Evolutionary conservation across 2,888 invertebrate species (phyloP).

Genomic region (Digitonthophagus gazella): DNA sequence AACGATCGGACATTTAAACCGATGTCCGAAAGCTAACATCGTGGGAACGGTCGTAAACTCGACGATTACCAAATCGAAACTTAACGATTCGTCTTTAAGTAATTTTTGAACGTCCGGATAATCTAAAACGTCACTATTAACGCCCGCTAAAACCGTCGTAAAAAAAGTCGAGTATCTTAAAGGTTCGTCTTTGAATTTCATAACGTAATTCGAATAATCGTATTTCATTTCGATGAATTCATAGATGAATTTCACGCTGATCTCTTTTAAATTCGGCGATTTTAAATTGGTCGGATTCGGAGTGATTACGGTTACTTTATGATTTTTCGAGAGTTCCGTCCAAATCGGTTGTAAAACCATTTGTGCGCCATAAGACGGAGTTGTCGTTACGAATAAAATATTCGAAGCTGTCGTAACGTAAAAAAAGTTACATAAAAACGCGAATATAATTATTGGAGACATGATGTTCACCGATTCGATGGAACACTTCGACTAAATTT

Average conservation of each 20-base stretch:
- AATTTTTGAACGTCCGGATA: slow-evolving; percentile 25
- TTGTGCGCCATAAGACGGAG: slow-evolving; percentile 38
- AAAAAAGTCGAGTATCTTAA: slow-evolving; percentile 3
- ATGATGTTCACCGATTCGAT: too few species aligned
- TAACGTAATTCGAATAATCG: not conserved
- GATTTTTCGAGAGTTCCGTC: slow-evolving; percentile 34
- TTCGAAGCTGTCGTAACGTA: slow-evolving; percentile 30
- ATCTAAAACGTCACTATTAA: slow-evolving; percentile 21
- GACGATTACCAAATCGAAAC: slow-evolving; percentile 35
- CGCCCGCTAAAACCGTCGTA: slow-evolving; percentile 5
- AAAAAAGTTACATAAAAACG: too few species aligned
- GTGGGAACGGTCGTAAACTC: slow-evolving; percentile 30
- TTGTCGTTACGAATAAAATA: slow-evolving; percentile 36
- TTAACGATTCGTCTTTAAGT: slow-evolving; percentile 26
- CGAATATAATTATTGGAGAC: too few species aligned
- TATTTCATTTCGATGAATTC: slow-evolving; percentile 27
- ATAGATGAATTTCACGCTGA: slow-evolving; percentile 33
- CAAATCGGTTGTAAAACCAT: slow-evolving; percentile 33
- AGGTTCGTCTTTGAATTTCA: slow-evolving; percentile 16
- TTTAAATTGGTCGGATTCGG: slow-evolving; percentile 33
- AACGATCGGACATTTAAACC: slow-evolving; percentile 35
- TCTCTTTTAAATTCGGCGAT: slow-evolving; percentile 32
- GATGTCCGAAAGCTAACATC: slow-evolving; percentile 27
- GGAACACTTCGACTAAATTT: too few species aligned
- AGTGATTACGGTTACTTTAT: slow-evolving; percentile 36